Conservation (phyloP, 2,797 vertebrate genomes). For the Acomys russatus region DNA sequence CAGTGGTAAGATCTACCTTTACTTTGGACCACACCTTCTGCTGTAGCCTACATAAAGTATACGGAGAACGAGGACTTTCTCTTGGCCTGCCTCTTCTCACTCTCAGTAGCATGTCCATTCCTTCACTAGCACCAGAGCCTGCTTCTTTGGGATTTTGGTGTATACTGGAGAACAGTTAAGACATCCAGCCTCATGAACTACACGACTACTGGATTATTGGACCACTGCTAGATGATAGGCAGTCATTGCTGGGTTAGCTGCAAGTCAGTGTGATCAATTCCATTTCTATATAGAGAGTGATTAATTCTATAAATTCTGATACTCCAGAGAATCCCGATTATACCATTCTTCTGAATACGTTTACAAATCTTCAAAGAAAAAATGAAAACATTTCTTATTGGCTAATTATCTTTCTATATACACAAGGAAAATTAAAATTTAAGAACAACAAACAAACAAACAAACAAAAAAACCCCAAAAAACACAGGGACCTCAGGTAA, state of each 20-base stretch:
- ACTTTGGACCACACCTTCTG: not conserved
- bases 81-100: not conserved
- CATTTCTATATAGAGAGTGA: not conserved
- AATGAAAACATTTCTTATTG: constrained; percentile 7
- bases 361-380: not conserved
- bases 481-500: not conserved
- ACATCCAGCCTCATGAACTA: not conserved
- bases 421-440: constrained; percentile 24
- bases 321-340: not conserved
- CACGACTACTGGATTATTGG: not conserved
- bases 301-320: not conserved
- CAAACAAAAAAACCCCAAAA: no score
- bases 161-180: not conserved
- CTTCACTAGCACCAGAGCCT: not conserved
- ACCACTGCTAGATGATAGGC: not conserved
- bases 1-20: not conserved
- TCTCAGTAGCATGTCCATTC: not conserved
- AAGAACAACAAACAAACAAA: not conserved
- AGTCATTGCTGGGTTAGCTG: not conserved
- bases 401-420: not conserved
- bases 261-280: not conserved
- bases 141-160: not conserved
- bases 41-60: not conserved
- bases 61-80: not conserved
- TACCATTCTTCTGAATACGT: not conserved